A percentile compares a stretch with the other conserved stretches of the same genome.
phyloP scores from a whole-genome alignment of 2,797 vertebrate species.

The Pygocentrus nattereri region DNA sequence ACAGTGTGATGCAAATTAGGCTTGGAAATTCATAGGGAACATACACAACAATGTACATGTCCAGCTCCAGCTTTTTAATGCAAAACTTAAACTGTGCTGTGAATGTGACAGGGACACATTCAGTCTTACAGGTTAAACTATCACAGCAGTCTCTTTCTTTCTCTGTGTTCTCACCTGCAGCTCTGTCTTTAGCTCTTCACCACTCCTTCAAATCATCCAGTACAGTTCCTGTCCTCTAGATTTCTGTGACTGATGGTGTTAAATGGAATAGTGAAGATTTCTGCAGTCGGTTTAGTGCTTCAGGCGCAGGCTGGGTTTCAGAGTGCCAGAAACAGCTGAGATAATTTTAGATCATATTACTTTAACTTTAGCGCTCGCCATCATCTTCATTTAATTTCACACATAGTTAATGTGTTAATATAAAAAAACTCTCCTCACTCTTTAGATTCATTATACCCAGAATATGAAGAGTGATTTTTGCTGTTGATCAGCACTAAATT shows the following conservation, averaged over 20 bases:
- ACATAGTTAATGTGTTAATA: conserved; percentile 5
- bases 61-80: too few species aligned
- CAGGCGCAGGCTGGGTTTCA: conserved; percentile 8
- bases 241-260: conserved; percentile 7
- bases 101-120: too few species aligned
- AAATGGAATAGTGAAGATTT: conserved; percentile 4
- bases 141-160: background rate
- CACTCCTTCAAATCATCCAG: conserved; percentile 8
- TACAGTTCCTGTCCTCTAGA: conserved; percentile 19
- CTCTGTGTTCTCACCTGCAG: background rate
- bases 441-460: background rate
- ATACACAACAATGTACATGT: too few species aligned
- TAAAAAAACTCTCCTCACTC: background rate
- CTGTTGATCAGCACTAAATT: background rate
- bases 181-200: background rate
- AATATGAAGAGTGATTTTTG: background rate
- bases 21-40: too few species aligned
- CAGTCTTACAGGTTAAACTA: background rate
- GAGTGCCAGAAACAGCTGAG: background rate
- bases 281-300: conserved; percentile 3
- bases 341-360: conserved; percentile 11
- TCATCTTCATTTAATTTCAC: background rate
- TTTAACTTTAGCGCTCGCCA: background rate
- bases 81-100: too few species aligned
- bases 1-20: too few species aligned